Conservation (phyloP, 2,113 vertebrate genomes). For the Apistogramma diplotaenia region DNA sequence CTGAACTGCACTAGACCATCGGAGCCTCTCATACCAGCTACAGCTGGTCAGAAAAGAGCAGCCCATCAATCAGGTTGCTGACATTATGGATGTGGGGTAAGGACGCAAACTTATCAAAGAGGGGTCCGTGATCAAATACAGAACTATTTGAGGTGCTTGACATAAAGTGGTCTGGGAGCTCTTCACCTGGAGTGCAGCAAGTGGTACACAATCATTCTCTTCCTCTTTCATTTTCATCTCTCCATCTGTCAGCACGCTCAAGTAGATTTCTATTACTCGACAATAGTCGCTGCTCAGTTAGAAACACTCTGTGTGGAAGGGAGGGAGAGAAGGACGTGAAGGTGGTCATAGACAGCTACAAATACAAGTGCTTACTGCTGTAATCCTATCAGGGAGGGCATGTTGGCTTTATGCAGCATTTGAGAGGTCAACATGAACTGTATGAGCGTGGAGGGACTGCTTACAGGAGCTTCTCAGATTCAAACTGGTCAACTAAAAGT, state of each 20-base stretch:
- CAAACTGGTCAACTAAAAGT: background rate
- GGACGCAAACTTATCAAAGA: constrained; percentile 31
- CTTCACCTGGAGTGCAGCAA: constrained; percentile 49
- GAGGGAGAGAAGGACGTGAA: background rate
- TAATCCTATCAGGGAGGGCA: constrained; percentile 55
- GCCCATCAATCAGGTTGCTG: background rate
- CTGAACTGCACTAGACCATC: background rate
- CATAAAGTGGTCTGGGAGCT: constrained; percentile 34
- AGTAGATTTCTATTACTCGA: constrained; percentile 50
- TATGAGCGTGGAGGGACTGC: background rate
- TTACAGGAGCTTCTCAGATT: background rate
- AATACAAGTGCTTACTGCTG: constrained; percentile 37
- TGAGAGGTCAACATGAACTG: constrained; percentile 33
- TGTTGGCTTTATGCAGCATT: background rate
- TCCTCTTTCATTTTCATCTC: constrained; percentile 46
- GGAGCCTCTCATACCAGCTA: background rate
- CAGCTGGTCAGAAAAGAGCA: constrained; percentile 8
- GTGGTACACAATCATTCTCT: constrained; percentile 45
- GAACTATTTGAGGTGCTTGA: constrained; percentile 40
- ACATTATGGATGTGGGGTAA: constrained; percentile 22
- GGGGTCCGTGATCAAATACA: constrained; percentile 35
- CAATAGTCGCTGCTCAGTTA: background rate
- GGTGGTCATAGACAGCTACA: constrained; percentile 9
- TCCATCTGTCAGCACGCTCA: constrained; percentile 38
- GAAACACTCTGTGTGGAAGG: background rate